Base-by-base conservation (phyloP, 2,797 vertebrate genomes). In the Sebastes iracundus region DNA sequence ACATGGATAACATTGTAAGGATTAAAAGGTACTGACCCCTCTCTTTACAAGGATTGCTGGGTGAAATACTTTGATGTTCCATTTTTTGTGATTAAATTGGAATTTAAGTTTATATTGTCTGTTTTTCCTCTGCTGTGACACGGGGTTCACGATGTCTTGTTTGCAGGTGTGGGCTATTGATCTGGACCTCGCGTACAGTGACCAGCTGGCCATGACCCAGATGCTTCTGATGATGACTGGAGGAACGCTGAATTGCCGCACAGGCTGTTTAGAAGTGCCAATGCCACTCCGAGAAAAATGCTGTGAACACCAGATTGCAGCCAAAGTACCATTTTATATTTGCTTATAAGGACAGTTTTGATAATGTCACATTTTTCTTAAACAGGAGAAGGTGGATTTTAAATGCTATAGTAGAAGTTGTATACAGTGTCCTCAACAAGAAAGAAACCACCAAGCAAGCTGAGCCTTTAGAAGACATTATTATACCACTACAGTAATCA, bases 201-300 rank as follows among this genome's bases (percentile, higher is more conserved):
- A 98, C 92, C 97, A 99, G 91, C 92, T 98, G 93, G 96, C 97
- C 89, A 92, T 97, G 96, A 98, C 97, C 49, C 97, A 96, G 92
- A 94, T 98, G 90, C 80, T 96, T 91, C 90, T 98, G 77, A 96
- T 96, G 13, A 33, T 96, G 93, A 98, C 97, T 25, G 93, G 96
- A 30, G 97, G 96, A 91, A 95, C 77, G 0, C 90, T 98, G 94
- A 94, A 97, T 32, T 96, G 96, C 82, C 53, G 0, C 35, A 78
- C 90, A 27, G 88, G 95, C 87, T 77, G 60, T 87, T 94, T 97
- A 11, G 85, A 96, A 87, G 96, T 96, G 60, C 92, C 96, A 59
- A 13, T 32, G 27, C 81, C 83, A 33, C 52, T 87, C 49, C 81
- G 49, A 82, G 87, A 91, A 58, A 83, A 90, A 86, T 49, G 66